Percentiles rank a stretch among this genome's conserved stretches.
Evolutionary conservation across 2,888 invertebrate species (phyloP).

Genomic region (Scaptomyza cyrtandrae): DNA sequence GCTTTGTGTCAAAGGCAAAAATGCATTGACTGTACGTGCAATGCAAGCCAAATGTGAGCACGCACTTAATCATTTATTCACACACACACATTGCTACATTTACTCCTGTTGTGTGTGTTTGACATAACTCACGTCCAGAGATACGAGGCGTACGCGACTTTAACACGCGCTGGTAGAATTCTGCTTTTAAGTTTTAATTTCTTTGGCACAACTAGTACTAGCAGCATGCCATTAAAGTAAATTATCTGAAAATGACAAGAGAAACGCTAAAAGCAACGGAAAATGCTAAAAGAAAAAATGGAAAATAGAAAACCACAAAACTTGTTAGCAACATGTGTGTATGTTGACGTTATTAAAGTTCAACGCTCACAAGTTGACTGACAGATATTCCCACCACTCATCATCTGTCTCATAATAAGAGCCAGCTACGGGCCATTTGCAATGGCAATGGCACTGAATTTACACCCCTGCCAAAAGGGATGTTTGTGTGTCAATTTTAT

Average conservation of each 20-base stretch:
- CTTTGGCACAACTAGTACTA: constrained; percentile 30
- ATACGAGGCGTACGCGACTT: constrained; percentile 62
- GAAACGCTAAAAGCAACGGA: constrained; percentile 38
- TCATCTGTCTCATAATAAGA: constrained; percentile 37
- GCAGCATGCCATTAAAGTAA: constrained; percentile 45
- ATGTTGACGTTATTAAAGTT: constrained; percentile 32
- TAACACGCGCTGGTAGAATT: constrained; percentile 59
- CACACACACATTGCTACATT: constrained; percentile 28
- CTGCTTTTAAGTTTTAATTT: constrained; percentile 57
- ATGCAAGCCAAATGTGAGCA: constrained; percentile 63
- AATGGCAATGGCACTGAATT: constrained; percentile 44
- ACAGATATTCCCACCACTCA: constrained; percentile 24
- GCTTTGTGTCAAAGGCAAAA: constrained; percentile 75
- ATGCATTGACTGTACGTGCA: constrained; percentile 69
- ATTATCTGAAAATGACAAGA: constrained; percentile 60
- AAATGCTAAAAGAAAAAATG: constrained; percentile 10
- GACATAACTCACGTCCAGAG: constrained; percentile 65
- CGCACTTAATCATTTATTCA: constrained; percentile 74
- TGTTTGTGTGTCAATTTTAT: constrained; percentile 66
- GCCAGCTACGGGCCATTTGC: constrained; percentile 16
- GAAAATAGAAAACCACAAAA: constrained; percentile 20
- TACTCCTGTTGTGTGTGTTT: constrained; percentile 17
- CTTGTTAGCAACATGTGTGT: constrained; percentile 8
- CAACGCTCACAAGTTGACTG: constrained; percentile 21
- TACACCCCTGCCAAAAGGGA: constrained; percentile 22